Base-by-base conservation (phyloP, 2,113 vertebrate genomes). In the Tachuris rubrigastra region DNA sequence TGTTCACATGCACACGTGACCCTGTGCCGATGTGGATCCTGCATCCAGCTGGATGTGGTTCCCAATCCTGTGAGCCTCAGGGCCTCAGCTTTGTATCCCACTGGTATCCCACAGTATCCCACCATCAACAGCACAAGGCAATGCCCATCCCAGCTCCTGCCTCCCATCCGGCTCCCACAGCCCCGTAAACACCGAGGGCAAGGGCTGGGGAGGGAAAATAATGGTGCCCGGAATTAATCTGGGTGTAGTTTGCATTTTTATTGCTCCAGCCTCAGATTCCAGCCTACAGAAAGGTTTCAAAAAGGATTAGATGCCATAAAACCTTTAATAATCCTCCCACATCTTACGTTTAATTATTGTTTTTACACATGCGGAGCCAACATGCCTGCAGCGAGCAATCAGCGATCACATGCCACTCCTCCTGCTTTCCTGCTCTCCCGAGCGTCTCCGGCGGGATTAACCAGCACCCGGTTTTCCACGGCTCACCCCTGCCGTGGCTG, bases 261-360 rank as follows among this genome's bases (percentile, higher is more conserved):
- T 96, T 93, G 96, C 94, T 95, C 83, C 89, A 91, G 87, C 90
- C 96, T 93, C 92, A 75, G 94, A 86, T 90, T 93, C 79, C 96
- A 97, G 90, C 93, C 92, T 66, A 94, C 95, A 88, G 96, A 96
- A 95, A 93, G 94, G 96, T 95, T 95, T 94, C 86, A 87, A 87
- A 96, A 91, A 94, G 93, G 93, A 96, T 95, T 96, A 94, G 95
- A 95, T 89, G 90, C 95, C 87, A 93, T 96, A 95, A 97, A 95
- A 96, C 95, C 96, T 95, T 96, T 94, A 94, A 96, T 96, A 95
- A 96, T 95, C 92, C 92, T 89, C 96, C 96, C 96, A 96, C 95
- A 92, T 90, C 94, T 93, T 74, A 52, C 14, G 59, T 77, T 96
- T 97, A 97, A 97, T 96, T 95, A 96, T 93, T 96, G 92, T 97